Evolutionary conservation across 1,140 invertebrate species (phyloP), one percentile per base, ranked within the genome.

Genomic region (Drosophila arizonae): DNA sequence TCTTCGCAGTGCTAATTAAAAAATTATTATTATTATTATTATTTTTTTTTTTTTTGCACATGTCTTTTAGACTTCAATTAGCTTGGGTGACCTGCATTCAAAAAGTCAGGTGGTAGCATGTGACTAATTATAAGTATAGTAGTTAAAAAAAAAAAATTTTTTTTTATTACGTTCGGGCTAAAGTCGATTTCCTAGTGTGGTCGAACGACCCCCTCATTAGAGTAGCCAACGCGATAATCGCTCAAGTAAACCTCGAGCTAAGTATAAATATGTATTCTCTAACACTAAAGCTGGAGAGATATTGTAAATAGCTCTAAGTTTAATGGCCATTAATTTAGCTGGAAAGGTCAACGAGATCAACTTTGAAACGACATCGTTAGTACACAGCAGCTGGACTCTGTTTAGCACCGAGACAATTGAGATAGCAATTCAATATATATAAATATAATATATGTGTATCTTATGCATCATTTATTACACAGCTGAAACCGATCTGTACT

Each of bases 401-500:
- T 17, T 21, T 45, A 36, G 28, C 30, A 52, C 0, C 24, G 13
- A 28, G 21, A n/a, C 11, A 6, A 51, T 26, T 21, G 9, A 51
- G 3, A 51, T 51, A n/a, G 50, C 13, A 13, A 13, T 13, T 50
- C 0, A 52, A n/a, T 15, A 52, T 13, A 15, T 15, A 4, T 15
- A 13, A 15, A 28, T 48, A 24, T 50, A 26, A 6, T 51, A n/a
- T 33, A 9, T 15, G 6, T 15, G 2, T 17, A 45, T 17, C 17
- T 45, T 33, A 33, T 36, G 36, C 41, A 73, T 76, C 87, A 3
- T 88, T 68, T 81, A 54, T 80, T 79, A 82, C 94, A 71, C 92
- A 96, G 96, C 93, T 30, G 95, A 96, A 70, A 94, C 93, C 30
- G 94, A 96, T 69, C 91, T 97, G 8, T 91, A 92, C n/a, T 93